Evolutionary conservation across 1,140 invertebrate genomes (phyloP), one percentile per base, ranked within the genome.

Genomic region (Lordiphosa mommai): DNA sequence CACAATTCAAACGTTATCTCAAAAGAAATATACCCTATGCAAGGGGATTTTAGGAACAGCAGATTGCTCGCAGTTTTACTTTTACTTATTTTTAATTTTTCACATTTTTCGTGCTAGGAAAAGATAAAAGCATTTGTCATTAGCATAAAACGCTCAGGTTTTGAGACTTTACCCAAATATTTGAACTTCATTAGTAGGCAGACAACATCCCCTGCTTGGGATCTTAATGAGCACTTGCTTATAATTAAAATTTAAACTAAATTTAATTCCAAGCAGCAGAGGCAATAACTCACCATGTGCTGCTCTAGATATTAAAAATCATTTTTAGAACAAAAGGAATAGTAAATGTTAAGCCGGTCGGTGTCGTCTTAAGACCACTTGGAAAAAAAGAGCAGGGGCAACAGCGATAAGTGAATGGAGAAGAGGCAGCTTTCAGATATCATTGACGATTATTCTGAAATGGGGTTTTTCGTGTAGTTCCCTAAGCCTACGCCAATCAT

Each of bases 41-140:
- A 14, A 20, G 4, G 16, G 16, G 32, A 38, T 53, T 23, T 2
- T 53, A 30, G 30, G 59, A 58, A 58, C 67, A 79, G 69, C 73
- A 79, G 74, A 64, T 80, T 69, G 65, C 65, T 65, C 66, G 70
- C 66, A 74, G 13, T 70, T 74, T 57, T 66, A 50, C 60, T 65
- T 74, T 71, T 71, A 63, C 70, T 57, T 66, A 50, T 57, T 65
- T 74, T 71, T 71, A 63, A 70, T 82, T 71, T 70, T 74, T 44
- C 64, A 8, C 40, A 49, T 64, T 36, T 40, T 50, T 61, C 38
- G 51, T 64, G 67, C 55, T 63, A 52, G 16, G 56, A 20, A 56
- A 27, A 82, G 76, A 82, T 82, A 82, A 82, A 82, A 82, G 76
- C 76, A 84, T 84, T 82, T 82, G 77, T 84, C 76, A 82, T 82